Conservation (phyloP, 2,113 vertebrate species). For the Agapornis roseicollis region DNA sequence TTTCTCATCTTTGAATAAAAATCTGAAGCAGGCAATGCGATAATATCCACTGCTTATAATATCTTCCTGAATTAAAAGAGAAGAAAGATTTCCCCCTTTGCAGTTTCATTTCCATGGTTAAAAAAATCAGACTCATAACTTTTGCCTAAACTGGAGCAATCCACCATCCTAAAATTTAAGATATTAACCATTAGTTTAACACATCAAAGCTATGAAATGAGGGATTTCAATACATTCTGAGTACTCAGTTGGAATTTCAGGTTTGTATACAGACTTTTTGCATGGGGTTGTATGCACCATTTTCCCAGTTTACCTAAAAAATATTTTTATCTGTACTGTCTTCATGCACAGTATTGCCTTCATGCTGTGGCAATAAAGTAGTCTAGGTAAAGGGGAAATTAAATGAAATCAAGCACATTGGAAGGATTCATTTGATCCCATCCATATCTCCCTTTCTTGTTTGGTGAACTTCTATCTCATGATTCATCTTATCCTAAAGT, state of each 20-base stretch:
- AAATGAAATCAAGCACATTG: not conserved
- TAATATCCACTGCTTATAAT: not conserved
- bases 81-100: not conserved
- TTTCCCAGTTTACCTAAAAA: not conserved
- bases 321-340: not conserved
- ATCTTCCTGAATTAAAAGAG: not conserved
- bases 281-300: not conserved
- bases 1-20: not conserved
- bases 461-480: not conserved
- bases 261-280: not conserved
- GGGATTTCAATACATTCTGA: not conserved
- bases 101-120: not conserved
- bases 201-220: not conserved
- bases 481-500: not conserved
- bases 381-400: not conserved
- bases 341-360: not conserved
- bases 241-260: not conserved
- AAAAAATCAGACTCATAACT: not conserved
- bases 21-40: not conserved
- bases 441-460: not conserved
- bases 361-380: not conserved
- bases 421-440: not conserved
- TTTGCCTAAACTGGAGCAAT: not conserved
- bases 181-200: not conserved
- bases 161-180: not conserved